phyloP scores from a whole-genome alignment of 2,113 vertebrate genomes.

The Phyllostomus discolor region DNA sequence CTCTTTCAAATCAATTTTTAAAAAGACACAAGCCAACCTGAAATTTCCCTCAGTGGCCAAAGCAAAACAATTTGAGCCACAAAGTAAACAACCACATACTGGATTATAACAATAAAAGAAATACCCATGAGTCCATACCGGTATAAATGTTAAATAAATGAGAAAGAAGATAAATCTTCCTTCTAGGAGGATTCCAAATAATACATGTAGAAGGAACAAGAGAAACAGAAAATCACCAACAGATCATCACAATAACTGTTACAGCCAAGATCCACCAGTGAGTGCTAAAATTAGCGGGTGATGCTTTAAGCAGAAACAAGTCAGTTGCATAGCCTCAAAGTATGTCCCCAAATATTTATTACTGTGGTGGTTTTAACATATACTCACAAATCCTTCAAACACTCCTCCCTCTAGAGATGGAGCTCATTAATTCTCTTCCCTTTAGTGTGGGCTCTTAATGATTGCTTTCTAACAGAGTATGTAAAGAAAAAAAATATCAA shows the following conservation, averaged over 20 bases:
- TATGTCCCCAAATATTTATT: background rate
- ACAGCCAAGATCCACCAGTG: too few relatives aligned
- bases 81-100: background rate
- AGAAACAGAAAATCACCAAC: background rate
- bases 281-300: too few relatives aligned
- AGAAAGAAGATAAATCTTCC: background rate
- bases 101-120: background rate
- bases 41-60: background rate
- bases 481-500: background rate
- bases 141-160: conserved; percentile 14
- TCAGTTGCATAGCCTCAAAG: too few relatives aligned
- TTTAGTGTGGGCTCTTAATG: background rate
- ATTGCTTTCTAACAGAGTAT: background rate
- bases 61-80: background rate
- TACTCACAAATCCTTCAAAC: background rate
- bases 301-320: too few relatives aligned
- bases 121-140: background rate
- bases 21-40: background rate
- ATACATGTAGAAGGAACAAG: background rate
- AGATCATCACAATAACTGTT: too few relatives aligned
- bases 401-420: background rate
- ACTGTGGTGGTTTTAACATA: background rate
- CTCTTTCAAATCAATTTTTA: too few relatives aligned
- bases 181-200: background rate
- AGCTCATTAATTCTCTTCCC: background rate